A percentile compares a stretch with the other conserved stretches of the same genome.
Evolutionary conservation across 2,797 vertebrate species (phyloP).

Genomic region (Notamacropus eugenii): DNA sequence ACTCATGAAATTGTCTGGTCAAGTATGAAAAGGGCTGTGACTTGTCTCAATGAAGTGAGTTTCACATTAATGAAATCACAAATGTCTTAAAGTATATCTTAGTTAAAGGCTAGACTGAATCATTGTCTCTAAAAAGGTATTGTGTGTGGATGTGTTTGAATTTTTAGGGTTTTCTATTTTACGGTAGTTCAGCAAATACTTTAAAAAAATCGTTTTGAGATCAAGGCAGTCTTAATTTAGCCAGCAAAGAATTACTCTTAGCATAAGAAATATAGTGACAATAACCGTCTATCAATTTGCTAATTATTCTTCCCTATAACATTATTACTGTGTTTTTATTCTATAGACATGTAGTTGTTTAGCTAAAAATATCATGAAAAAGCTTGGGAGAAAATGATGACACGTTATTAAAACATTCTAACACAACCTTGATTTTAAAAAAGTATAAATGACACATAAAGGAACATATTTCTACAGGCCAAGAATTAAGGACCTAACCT

Average conservation of each 20-base stretch:
- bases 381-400: slow-evolving; percentile 13
- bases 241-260: slow-evolving; percentile 12
- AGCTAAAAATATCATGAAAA: background rate
- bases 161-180: background rate
- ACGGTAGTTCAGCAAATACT: background rate
- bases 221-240: slow-evolving; percentile 16
- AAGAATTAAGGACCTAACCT: slow-evolving; percentile 63
- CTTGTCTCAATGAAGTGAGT: background rate
- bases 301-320: background rate
- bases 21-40: background rate
- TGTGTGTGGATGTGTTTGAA: background rate
- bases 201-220: slow-evolving; percentile 18
- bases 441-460: slow-evolving; percentile 24
- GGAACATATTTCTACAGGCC: slow-evolving; percentile 66
- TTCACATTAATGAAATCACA: background rate
- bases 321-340: background rate
- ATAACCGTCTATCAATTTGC: background rate
- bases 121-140: background rate
- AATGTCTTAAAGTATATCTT: background rate
- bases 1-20: background rate
- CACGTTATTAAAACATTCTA: background rate
- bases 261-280: slow-evolving; percentile 32
- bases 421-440: background rate
- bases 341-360: background rate
- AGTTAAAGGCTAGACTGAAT: background rate